phyloP scores from a whole-genome alignment of 2,113 vertebrate genomes.

The Columbina picui region DNA sequence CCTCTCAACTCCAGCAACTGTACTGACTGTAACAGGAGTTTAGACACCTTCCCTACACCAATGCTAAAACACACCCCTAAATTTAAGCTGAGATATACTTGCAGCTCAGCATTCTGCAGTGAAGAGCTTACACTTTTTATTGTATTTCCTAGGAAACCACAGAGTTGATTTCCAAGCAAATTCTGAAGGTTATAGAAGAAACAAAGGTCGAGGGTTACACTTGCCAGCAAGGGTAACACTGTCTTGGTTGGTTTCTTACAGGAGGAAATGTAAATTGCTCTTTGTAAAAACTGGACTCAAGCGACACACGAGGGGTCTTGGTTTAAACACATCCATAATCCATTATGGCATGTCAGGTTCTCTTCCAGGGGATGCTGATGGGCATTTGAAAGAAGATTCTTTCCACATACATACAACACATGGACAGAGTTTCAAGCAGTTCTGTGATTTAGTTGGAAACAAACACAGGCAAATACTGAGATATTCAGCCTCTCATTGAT shows the following conservation, averaged over 20 bases:
- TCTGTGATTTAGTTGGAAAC: background rate
- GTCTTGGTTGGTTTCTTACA: background rate
- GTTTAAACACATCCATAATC: background rate
- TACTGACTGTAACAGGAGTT: background rate
- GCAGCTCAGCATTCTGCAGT: background rate
- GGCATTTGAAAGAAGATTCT: background rate
- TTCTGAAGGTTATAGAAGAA: background rate
- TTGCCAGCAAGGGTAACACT: background rate
- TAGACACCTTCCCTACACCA: background rate
- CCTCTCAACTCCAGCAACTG: background rate
- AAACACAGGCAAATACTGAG: background rate
- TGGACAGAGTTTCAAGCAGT: background rate
- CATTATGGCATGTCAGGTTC: rapidly evolving
- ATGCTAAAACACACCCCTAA: background rate
- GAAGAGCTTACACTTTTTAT: background rate
- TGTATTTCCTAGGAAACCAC: background rate
- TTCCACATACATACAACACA: background rate
- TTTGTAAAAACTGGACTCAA: background rate
- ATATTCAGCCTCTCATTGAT: background rate
- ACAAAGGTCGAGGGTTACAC: background rate
- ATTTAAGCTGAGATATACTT: background rate
- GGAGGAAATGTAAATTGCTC: background rate
- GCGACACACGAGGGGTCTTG: background rate
- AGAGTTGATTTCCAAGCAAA: background rate
- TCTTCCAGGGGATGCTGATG: background rate